These are phyloP conservation scores for Myathropa florea DNA, from an alignment of 2,888 invertebrate genomes.

Conservation along the genomic window DNA sequence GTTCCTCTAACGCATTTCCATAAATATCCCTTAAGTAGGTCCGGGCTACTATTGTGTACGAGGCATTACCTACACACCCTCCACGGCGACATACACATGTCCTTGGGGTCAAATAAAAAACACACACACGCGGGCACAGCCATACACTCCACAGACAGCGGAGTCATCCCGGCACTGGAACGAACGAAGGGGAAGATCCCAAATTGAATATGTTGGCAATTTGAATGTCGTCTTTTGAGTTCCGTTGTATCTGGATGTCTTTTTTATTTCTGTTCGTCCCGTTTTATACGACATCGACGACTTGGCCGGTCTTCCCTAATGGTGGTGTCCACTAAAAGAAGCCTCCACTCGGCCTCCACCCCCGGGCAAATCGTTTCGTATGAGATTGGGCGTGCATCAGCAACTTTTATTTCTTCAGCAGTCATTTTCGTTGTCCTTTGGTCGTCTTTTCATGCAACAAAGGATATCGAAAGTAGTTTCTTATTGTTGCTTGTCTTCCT, in stretches of 20 bases:
- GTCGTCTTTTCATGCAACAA: slow-evolving; percentile 41
- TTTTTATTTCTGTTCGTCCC: neutral
- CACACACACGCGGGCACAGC: neutral
- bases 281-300: neutral
- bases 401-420: slow-evolving; percentile 26
- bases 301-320: neutral
- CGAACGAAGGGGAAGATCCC: slow-evolving; percentile 11
- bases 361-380: slow-evolving; percentile 8
- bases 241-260: neutral
- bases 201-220: slow-evolving; percentile 60
- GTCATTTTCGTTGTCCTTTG: slow-evolving; percentile 22
- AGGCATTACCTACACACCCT: slow-evolving; percentile 30
- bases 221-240: slow-evolving; percentile 51
- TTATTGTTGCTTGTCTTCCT: slow-evolving; percentile 32
- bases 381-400: slow-evolving; percentile 36
- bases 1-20: slow-evolving; percentile 50
- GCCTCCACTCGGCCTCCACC: neutral
- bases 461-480: slow-evolving; percentile 56
- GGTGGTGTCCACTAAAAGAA: slow-evolving; percentile 5
- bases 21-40: slow-evolving; percentile 56
- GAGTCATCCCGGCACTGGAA: neutral
- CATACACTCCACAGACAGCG: neutral
- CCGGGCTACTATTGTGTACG: neutral
- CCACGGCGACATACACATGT: neutral
- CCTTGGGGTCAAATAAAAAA: slow-evolving; percentile 1